Percentiles rank a stretch among this genome's conserved stretches.
Conservation (phyloP, 2,888 invertebrate genomes). For the Cremastinae sp. region DNA sequence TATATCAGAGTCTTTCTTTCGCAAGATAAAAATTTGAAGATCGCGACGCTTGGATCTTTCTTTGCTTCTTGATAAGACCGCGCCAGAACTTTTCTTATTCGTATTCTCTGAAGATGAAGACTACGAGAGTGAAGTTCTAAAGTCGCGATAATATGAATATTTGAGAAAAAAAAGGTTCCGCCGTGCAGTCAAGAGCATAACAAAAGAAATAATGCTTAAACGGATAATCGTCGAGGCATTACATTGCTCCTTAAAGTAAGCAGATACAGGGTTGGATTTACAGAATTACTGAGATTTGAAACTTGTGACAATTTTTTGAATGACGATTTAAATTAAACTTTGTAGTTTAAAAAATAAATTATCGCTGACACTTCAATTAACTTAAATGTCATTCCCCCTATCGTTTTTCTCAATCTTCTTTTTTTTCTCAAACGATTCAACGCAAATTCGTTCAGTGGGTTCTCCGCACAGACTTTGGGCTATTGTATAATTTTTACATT, state of each 20-base stretch:
- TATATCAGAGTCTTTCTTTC: constrained; percentile 5
- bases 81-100: constrained; percentile 11
- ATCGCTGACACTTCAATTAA: background rate
- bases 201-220: constrained; percentile 51
- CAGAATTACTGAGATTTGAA: constrained; percentile 10
- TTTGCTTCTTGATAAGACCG: constrained; percentile 28
- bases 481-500: constrained; percentile 39
- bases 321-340: no score
- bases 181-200: constrained; percentile 34
- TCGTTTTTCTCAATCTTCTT: no score
- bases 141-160: background rate
- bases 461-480: constrained; percentile 13
- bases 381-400: no score
- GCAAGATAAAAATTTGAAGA: no score
- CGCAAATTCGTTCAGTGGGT: constrained; percentile 57
- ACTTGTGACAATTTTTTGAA: no score
- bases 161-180: constrained; percentile 56
- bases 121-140: no score
- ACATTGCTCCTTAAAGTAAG: constrained; percentile 16
- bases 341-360: no score
- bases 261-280: constrained; percentile 47
- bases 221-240: constrained; percentile 54
- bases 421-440: constrained; percentile 58
- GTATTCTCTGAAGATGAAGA: constrained; percentile 15
- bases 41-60: constrained; percentile 40